These are phyloP conservation scores for Oreocharis arfaki DNA, from an alignment of 2,113 vertebrate species.

Conservation along the genomic window DNA sequence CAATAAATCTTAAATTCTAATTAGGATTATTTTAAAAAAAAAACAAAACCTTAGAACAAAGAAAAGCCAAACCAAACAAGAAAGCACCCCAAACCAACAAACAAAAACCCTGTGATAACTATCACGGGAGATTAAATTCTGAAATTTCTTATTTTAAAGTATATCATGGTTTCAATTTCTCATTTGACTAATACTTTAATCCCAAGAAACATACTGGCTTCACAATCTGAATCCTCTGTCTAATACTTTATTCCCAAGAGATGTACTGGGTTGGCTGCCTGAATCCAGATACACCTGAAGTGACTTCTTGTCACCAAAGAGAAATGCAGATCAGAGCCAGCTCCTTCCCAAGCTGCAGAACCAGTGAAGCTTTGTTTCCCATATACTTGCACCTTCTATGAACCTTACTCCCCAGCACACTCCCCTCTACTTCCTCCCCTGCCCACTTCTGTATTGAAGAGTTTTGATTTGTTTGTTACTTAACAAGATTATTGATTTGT, in stretches of 20 bases:
- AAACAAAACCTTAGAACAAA: background rate
- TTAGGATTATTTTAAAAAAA: background rate
- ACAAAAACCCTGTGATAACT: background rate
- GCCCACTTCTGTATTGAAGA: background rate
- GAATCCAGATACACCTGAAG: background rate
- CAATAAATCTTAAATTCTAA: background rate
- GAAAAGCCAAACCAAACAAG: background rate
- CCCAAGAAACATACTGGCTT: background rate
- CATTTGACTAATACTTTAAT: background rate
- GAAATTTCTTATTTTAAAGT: background rate
- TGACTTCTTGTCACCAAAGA: background rate
- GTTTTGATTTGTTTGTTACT: background rate
- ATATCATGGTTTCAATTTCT: background rate
- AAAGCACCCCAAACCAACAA: background rate
- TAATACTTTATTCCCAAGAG: background rate
- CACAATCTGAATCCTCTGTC: background rate
- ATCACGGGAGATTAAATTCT: background rate
- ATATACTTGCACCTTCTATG: fast-evolving
- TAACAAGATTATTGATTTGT: background rate
- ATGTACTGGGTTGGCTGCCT: background rate
- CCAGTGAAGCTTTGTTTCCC: background rate
- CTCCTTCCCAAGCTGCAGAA: background rate
- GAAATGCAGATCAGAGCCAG: background rate
- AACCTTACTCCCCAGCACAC: background rate
- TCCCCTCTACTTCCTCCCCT: background rate